Evolutionary conservation across 2,797 vertebrate species (phyloP), one percentile per base, ranked within the genome.

Genomic region (Hippocampus kuda): DNA sequence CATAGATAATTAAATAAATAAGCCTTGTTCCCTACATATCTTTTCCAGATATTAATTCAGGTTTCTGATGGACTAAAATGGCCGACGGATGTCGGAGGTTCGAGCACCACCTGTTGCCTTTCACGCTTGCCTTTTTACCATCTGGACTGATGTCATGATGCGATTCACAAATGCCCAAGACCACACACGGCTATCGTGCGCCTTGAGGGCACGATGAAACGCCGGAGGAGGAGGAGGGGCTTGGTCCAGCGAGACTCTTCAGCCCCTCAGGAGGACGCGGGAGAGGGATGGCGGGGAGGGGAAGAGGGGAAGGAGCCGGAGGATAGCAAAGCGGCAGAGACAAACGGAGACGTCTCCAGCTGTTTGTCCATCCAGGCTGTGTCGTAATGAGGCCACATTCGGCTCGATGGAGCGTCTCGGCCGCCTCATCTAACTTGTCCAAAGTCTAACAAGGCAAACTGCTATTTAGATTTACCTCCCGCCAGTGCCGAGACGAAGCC

Each of bases 381-480:
- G 80, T 79, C 48, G 79, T 89, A 89, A 88, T 88, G 86, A 89
- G 87, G 74, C 82, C 77, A 68, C 82, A 79, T 88, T 85, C 84
- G 84, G 85, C 81, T 83, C 82, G 74, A 69, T 27, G 79, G 84
- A 83, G 84, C 81, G 44, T 81, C 76, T 79, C 85, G 79, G 77
- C 85, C 82, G 85, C 86, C 83, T 87, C 85, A 82, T 86, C 86
- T 86, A 86, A 85, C 87, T 86, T 87, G 86, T 85, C 81, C 83
- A 86, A 85, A 87, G 79, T 87, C 85, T 85, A 88, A 89, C 88
- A 87, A 87, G 85, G 84, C 81, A 83, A 87, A 85, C 83, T 81
- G 81, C 83, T 84, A 86, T 87, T 87, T 81, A 87, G 86, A 88
- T 89, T 87, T 84, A 85, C 85, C 88, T 79, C 86, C 85, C 61